Evolutionary conservation across 1,140 invertebrate species (phyloP).

Genomic region (Tetramorium simillimum): DNA sequence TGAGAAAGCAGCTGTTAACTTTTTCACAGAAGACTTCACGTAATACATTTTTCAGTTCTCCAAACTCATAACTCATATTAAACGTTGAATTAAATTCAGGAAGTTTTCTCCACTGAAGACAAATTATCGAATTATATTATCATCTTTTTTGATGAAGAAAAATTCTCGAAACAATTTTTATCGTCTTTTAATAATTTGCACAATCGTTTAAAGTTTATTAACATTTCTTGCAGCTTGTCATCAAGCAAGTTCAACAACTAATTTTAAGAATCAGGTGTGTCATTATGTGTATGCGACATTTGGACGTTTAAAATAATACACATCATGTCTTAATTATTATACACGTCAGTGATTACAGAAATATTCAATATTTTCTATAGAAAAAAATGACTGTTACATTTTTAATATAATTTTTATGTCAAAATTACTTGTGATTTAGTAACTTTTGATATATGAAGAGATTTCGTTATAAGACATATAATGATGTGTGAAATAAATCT

Average conservation of each 20-base stretch:
- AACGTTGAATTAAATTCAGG: neutral
- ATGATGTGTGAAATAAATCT: slow-evolving; percentile 1
- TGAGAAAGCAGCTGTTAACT: neutral
- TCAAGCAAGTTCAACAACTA: neutral
- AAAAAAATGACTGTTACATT: neutral
- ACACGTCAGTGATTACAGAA: neutral
- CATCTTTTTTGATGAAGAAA: neutral
- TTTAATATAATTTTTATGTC: neutral
- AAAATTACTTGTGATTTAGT: neutral
- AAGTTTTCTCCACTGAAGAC: neutral
- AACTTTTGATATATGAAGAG: neutral
- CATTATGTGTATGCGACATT: neutral
- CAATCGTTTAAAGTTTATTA: neutral
- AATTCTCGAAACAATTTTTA: neutral
- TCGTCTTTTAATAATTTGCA: neutral
- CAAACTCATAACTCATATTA: neutral
- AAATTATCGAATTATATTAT: neutral
- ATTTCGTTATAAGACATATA: neutral
- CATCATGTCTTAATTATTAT: neutral
- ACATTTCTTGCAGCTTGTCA: neutral
- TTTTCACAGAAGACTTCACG: neutral
- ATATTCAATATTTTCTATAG: neutral
- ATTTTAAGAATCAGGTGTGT: neutral
- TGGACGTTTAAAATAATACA: neutral
- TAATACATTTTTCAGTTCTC: neutral